Conservation (phyloP, 1,140 invertebrate species). For the Trichoplusia ni region DNA sequence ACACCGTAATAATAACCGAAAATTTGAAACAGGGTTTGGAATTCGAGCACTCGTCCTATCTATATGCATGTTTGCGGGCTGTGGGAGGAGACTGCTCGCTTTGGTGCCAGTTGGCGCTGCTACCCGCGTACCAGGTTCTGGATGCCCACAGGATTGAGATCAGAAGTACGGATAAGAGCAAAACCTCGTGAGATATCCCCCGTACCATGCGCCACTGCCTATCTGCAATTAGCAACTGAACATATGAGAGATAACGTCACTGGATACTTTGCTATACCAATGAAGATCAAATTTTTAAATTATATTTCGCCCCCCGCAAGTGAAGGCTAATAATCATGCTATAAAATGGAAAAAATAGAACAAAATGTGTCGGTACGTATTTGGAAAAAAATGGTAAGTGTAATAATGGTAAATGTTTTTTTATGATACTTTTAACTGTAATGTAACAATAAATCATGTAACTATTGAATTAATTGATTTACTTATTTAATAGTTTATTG, state of each 20-base stretch:
- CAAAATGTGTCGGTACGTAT: too few species aligned
- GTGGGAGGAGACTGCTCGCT: slow-evolving; percentile 51
- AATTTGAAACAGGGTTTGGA: slow-evolving; percentile 50
- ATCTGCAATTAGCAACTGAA: slow-evolving; percentile 56
- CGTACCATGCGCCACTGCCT: slow-evolving; percentile 37
- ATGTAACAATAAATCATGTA: too few species aligned
- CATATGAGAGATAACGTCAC: slow-evolving; percentile 57
- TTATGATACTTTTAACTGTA: too few species aligned
- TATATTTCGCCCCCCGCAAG: slow-evolving; percentile 27
- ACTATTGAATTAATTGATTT: too few species aligned
- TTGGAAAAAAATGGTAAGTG: too few species aligned
- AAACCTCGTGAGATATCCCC: slow-evolving; percentile 42
- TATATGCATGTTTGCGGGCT: slow-evolving; percentile 57
- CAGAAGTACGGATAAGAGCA: slow-evolving; percentile 45
- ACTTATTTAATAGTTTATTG: too few species aligned
- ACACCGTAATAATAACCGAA: too few species aligned
- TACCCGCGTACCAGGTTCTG: slow-evolving; percentile 55
- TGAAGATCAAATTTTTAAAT: slow-evolving; percentile 56
- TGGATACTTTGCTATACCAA: slow-evolving; percentile 55
- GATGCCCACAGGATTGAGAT: slow-evolving; percentile 51
- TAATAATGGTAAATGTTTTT: too few species aligned
- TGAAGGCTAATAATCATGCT: slow-evolving; percentile 35
- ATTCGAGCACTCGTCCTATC: slow-evolving; percentile 46
- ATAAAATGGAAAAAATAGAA: too few species aligned
- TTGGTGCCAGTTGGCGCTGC: slow-evolving; percentile 56